Evolutionary conservation across 2,797 vertebrate genomes (phyloP), one percentile per base, ranked within the genome.

Genomic region (Hafferia zeledoni): DNA sequence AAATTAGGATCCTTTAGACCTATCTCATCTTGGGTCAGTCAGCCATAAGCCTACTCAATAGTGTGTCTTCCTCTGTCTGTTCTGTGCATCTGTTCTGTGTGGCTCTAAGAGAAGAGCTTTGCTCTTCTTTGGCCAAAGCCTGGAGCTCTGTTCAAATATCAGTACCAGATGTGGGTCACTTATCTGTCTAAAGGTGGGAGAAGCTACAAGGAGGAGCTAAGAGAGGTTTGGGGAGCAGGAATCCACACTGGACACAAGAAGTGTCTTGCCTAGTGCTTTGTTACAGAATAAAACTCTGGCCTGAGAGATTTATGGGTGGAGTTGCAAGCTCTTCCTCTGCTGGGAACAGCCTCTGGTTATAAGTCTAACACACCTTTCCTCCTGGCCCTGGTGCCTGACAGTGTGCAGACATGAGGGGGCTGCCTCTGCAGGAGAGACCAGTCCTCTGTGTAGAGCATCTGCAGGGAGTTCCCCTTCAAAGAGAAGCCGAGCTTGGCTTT

Each of bases 281-380:
- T 65, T 77, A 53, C 35, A 55, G 75, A 57, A 72, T 27, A 61
- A 87, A 69, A 17, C 47, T 55, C 59, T 60, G 59, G 27, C 47
- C 39, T 9, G 24, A 78, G 81, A 60, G 31, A 44, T 22, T 20
- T 33, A 47, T 49, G 93, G 79, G 79, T 75, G 76, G 79, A 89
- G 71, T 25, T 70, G 44, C 68, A 44, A 70, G 60, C 49, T 28
- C 47, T 90, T 94, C 72, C 87, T 94, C 7, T 22, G 16, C 82
- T 89, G 91, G 68, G 63, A 87, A 14, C 14, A 64, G 89, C 18
- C 0, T 65, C 63, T 17, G 8, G 30, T 52, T 43, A 7, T 44
- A 19, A 33, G 39, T 55, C 52, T 56, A 53, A 6, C 71, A 87
- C 79, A 41, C 28, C 55, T 52, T 76, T 93, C 64, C 71, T 91